Conservation (phyloP, 2,888 invertebrate species). For the Cyclophora punctaria region DNA sequence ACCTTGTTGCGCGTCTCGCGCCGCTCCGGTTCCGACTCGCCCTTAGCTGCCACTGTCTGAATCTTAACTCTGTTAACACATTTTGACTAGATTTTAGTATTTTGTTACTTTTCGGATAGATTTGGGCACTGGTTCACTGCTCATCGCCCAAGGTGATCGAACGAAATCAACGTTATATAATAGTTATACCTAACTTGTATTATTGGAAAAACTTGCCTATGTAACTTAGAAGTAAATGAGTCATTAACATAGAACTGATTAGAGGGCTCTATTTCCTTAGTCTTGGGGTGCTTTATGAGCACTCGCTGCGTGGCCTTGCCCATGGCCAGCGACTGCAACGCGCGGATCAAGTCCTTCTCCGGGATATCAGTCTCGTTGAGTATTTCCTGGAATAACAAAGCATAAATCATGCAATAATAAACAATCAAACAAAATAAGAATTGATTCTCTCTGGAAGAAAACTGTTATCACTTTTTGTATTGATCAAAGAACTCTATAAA, state of each 20-base stretch:
- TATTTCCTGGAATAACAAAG: conserved; percentile 79
- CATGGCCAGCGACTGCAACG: conserved; percentile 97
- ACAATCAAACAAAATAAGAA: too few species aligned
- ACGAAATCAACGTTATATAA: too few species aligned
- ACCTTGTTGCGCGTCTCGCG: conserved; percentile 98
- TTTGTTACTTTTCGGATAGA: too few species aligned
- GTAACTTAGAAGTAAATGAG: conserved; percentile 97
- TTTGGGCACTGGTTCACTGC: too few species aligned
- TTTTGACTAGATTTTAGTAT: too few species aligned
- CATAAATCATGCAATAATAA: too few species aligned
- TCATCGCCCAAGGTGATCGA: too few species aligned
- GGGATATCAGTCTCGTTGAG: conserved; percentile 98
- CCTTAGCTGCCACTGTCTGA: conserved; percentile 95
- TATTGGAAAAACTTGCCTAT: conserved; percentile 74
- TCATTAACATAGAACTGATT: conserved; percentile 98
- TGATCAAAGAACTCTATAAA: too few species aligned
- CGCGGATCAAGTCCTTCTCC: conserved; percentile 96
- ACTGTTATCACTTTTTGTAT: too few species aligned
- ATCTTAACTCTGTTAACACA: conserved; percentile 84
- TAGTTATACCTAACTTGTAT: too few species aligned
- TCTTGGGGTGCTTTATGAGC: conserved; percentile 94
- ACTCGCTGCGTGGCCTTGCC: conserved; percentile 97
- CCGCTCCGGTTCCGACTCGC: conserved; percentile 99
- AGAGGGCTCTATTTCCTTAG: conserved; percentile 95
- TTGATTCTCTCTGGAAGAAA: too few species aligned